Evolutionary conservation across 2,113 vertebrate genomes (phyloP), one percentile per base, ranked within the genome.

Genomic region (Eupsittula cactorum): DNA sequence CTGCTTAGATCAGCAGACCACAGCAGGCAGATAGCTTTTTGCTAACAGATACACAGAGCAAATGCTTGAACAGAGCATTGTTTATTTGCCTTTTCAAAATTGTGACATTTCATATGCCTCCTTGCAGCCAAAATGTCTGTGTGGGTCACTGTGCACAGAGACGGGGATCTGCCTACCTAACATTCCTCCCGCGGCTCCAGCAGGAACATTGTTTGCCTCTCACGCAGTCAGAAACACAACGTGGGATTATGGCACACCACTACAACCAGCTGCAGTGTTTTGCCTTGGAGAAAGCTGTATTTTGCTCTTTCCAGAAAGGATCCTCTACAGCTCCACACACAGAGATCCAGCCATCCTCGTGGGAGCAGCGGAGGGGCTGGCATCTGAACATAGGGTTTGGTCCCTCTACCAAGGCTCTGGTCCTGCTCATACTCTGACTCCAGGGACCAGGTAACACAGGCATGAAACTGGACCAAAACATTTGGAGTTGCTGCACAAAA

Each of bases 51-150:
- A 84, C 80, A 92, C 55, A 84, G 86, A 96, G 62, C 3, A 4
- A 96, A 76, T 47, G 46, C 88, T 89, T 64, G 69, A 97, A 97
- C 29, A 77, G 82, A 82, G 79, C 41, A 27, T 77, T 96, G 78
- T 92, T 95, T 96, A 96, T 95, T 92, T 95, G 84, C 77, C 85
- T 96, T 93, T 88, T 73, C 87, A 93, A 92, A 92, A 87, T 76
- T 76, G 89, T 93, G 92, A 95, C 96, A 95, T 94, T 96, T 97
- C 83, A 95, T 93, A 86, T 80, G 62, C 16, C 78, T 93, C 63
- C 84, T 81, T 86, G 91, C 71, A 91, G 95, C 81, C 87, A 90
- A 93, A 85, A 74, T 0, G 13, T 79, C 92, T 94, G 77, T 47
- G 73, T 75, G 85, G 94, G 79, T 80, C 91, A 74, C 68, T 87